Base-by-base conservation (phyloP, 2,797 vertebrate genomes). In the Cheirogaleus major region DNA sequence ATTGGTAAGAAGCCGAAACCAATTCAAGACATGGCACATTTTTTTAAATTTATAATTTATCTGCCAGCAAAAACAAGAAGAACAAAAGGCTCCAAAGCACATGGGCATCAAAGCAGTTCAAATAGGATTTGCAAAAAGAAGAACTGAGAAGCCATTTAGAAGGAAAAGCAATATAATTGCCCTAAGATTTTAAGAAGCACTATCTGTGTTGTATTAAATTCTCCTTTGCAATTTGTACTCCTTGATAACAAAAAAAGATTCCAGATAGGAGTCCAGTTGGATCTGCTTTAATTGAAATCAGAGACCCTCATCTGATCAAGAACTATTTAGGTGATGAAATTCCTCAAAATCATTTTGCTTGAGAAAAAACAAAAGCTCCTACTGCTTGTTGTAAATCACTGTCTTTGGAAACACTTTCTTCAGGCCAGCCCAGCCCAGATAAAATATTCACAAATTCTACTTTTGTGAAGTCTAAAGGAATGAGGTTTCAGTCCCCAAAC, bases 41-140 rank as follows among this genome's bases (percentile, higher is more conserved):
- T 95, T 95, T 84, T n/a, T 55, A 48, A 87, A 83, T 97, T 95
- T 75, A 84, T 96, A 95, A 95, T 94, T 95, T 92, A 93, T 78
- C 75, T 89, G 48, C 25, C 15, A 73, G 65, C 57, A 93, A 73
- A 92, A 94, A 69, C 13, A 88, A 80, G 70, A 83, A 78, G 41
- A 97, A 91, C 50, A 43, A 83, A 92, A 87, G 67, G 9, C 48
- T 52, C 82, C 11, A 8, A 80, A 89, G 85, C 43, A 59, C 70
- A 48, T 43, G 15, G 48, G 65, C 65, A n/a, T 79, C 83, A 84
- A 91, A 76, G 55, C 22, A 35, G 86, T 84, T 96, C 91, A 95
- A 78, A 95, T 5, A 65, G 70, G 43, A 85, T 97, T 88, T 96
- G 89, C 59, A 70, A 67, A 89, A 65, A 65, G 88, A 41, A 83